Conservation (phyloP, 2,888 invertebrate genomes). For the Melanotus villosus region DNA sequence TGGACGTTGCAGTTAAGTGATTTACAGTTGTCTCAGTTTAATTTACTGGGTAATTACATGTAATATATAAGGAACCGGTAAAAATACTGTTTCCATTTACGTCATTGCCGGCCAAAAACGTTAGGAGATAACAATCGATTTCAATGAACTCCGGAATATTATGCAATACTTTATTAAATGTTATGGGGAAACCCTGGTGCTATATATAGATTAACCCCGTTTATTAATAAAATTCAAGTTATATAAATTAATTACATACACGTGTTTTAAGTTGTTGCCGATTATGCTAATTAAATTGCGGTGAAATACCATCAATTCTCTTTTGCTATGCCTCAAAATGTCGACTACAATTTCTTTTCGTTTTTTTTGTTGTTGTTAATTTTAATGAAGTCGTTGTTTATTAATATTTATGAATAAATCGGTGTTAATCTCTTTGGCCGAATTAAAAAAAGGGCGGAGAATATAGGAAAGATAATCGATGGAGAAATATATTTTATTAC, state of each 20-base stretch:
- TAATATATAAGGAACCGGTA: neutral
- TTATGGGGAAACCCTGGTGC: slow-evolving; percentile 30
- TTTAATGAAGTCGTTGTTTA: no score
- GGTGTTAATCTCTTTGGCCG: no score
- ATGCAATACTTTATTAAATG: slow-evolving; percentile 20
- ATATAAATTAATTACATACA: slow-evolving; percentile 34
- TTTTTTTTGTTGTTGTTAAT: no score
- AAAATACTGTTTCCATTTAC: slow-evolving; percentile 1
- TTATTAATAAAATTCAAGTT: slow-evolving; percentile 34
- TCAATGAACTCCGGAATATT: neutral
- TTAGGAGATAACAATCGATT: neutral
- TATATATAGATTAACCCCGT: slow-evolving; percentile 41
- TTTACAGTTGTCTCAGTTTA: no score
- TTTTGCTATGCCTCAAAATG: slow-evolving; percentile 16
- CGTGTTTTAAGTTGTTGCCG: slow-evolving; percentile 11
- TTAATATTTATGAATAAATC: no score
- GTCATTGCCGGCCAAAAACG: slow-evolving; percentile 11
- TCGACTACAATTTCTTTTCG: no score
- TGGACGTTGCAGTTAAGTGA: no score
- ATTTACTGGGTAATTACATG: no score
- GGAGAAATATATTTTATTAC: no score
- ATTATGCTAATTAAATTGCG: slow-evolving; percentile 31
- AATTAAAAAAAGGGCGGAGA: no score
- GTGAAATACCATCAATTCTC: slow-evolving; percentile 17
- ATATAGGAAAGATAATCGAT: no score